phyloP scores from a whole-genome alignment of 2,113 vertebrate genomes.

The Zapornia atra region DNA sequence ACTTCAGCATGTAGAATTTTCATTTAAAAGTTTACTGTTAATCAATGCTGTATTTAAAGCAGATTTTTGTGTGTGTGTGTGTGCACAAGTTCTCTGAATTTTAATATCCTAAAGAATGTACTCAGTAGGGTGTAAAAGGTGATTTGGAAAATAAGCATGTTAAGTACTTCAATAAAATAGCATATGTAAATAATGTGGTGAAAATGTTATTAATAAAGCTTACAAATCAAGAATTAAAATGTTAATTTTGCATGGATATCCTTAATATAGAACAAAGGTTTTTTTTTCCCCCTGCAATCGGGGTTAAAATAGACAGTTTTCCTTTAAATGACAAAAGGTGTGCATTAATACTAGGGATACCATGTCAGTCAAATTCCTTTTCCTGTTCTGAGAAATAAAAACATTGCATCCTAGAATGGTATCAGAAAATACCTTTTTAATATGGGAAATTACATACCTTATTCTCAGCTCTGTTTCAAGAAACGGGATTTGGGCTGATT shows the following conservation, averaged over 20 bases:
- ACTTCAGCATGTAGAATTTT: neutral
- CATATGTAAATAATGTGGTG: neutral
- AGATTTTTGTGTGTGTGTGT: neutral
- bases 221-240: neutral
- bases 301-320: neutral
- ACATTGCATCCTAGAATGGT: neutral
- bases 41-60: neutral
- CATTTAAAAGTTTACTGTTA: constrained; percentile 26
- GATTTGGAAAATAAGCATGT: neutral
- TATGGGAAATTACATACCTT: neutral
- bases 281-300: neutral
- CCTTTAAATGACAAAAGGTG: neutral
- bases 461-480: neutral
- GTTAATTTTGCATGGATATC: neutral
- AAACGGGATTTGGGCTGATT: neutral
- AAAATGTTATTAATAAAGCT: neutral
- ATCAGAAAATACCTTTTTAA: neutral
- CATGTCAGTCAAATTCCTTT: neutral
- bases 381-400: neutral
- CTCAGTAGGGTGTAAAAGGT: neutral
- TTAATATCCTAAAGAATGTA: neutral
- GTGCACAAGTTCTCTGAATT: neutral
- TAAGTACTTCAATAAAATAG: neutral
- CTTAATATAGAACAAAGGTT: neutral
- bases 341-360: neutral